Percentiles rank a stretch among this genome's conserved stretches.
These are phyloP conservation scores for Xenus cinereus DNA, from an alignment of 2,113 vertebrate species.

Conservation along the genomic window DNA sequence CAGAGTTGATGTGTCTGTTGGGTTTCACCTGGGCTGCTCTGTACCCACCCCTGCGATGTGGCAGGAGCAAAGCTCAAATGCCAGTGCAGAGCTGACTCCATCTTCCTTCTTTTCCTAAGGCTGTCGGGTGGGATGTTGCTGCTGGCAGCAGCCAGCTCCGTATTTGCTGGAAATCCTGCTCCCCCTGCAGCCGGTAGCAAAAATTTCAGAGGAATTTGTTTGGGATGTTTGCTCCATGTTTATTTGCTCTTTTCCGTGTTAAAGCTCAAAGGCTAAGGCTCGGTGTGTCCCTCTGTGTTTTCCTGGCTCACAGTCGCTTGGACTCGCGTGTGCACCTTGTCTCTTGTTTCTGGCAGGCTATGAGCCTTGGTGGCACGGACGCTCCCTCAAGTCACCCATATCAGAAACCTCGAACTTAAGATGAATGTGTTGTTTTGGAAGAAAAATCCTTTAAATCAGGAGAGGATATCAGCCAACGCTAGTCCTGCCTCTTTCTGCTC, in stretches of 20 bases:
- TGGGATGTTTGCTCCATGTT: neutral
- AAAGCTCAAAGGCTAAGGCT: neutral
- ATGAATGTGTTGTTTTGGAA: neutral
- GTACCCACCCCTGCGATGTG: neutral
- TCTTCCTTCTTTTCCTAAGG: neutral
- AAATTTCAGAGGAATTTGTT: neutral
- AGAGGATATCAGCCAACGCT: neutral
- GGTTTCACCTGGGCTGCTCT: neutral
- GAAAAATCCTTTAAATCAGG: neutral
- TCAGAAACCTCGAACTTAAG: neutral
- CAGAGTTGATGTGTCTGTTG: rapidly evolving
- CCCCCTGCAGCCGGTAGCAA: neutral
- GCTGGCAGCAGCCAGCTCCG: neutral
- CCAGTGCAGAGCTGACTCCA: neutral
- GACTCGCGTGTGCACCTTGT: rapidly evolving
- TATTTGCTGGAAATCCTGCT: neutral
- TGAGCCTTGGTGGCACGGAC: rapidly evolving
- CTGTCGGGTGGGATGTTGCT: rapidly evolving
- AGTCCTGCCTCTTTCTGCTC: neutral
- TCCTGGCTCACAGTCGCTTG: neutral
- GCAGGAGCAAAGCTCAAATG: neutral
- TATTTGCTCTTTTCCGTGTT: neutral
- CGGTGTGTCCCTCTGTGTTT: neutral
- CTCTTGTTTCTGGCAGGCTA: neutral
- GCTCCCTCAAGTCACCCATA: neutral